These are phyloP conservation scores for Manis javanica DNA, from an alignment of 2,797 vertebrate genomes.

Conservation along the genomic window DNA sequence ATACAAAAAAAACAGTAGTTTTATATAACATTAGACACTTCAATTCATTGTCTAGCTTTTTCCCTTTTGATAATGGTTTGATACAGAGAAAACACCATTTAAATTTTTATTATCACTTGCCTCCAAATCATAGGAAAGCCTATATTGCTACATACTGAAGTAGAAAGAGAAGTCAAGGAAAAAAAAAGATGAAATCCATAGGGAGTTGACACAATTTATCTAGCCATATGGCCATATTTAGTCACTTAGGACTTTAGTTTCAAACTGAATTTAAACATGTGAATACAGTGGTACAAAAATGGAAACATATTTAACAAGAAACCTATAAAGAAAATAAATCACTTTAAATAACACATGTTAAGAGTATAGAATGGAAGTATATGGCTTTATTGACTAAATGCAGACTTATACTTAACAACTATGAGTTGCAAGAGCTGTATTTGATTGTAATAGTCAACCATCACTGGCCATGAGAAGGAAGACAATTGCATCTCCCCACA, in stretches of 20 bases:
- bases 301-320: constrained; percentile 27
- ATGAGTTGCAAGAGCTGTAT: background rate
- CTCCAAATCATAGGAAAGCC: background rate
- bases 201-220: background rate
- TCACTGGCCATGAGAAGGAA: background rate
- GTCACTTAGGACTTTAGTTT: background rate
- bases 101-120: background rate
- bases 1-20: background rate
- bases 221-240: constrained; percentile 34
- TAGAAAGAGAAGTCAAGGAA: constrained; percentile 45
- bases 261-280: constrained; percentile 1
- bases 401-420: constrained; percentile 42
- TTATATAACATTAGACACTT: background rate
- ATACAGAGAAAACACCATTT: background rate
- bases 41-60: background rate
- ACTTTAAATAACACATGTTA: background rate
- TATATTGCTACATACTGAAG: background rate
- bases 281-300: background rate
- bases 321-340: background rate
- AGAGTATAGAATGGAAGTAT: background rate
- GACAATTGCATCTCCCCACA: background rate
- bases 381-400: background rate
- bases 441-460: background rate
- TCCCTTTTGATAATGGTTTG: background rate
- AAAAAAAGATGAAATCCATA: constrained; percentile 27